Evolutionary conservation across 2,113 vertebrate species (phyloP), one percentile per base, ranked within the genome.

Genomic region (Hyperopisus bebe): DNA sequence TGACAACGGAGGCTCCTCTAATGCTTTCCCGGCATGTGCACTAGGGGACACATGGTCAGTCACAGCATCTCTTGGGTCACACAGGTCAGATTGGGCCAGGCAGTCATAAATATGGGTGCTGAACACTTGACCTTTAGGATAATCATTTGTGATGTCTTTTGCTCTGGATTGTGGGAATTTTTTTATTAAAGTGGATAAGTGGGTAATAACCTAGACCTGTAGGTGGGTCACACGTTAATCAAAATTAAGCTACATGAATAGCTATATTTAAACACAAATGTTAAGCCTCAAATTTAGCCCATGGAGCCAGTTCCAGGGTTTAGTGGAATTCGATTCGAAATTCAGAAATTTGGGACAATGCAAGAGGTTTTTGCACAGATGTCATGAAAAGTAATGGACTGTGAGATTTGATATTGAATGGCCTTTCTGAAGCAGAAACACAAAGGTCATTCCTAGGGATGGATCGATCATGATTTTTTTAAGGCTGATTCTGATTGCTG

Each of bases 1-100:
- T 89, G 91, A 90, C 88, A 93, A 94, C 92, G 87, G 91, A 24
- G 39, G 85, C 50, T 90, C 70, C 58, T 53, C 88, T 27, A 53
- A 15, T 48, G n/a, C 42, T 39, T 35, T 53, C 44, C 53, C 53
- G 80, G 74, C 87, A 85, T 44, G 21, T 27, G 9, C 15, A 21
- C 58, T 21, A 31, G 35, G 35, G 47, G 7, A 15, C 19, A 58
- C 27, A 53, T 55, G 86, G 87, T 47, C 87, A 88, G 87, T 62
- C 53, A n/a, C 8, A 3, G 21, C 31, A 31, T 66, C 87, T 46
- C 5, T 21, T 5, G 35, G 87, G 55, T 88, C 51, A 66, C 10
- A 44, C 15, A 66, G 87, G 55, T 88, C 55, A 66, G 19, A 88
- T 1, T 62, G 24, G 39, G 86, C 17, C 19, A 10, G 27, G 35